phyloP scores from a whole-genome alignment of 2,888 invertebrate species.

The Microctonus brassicae region DNA sequence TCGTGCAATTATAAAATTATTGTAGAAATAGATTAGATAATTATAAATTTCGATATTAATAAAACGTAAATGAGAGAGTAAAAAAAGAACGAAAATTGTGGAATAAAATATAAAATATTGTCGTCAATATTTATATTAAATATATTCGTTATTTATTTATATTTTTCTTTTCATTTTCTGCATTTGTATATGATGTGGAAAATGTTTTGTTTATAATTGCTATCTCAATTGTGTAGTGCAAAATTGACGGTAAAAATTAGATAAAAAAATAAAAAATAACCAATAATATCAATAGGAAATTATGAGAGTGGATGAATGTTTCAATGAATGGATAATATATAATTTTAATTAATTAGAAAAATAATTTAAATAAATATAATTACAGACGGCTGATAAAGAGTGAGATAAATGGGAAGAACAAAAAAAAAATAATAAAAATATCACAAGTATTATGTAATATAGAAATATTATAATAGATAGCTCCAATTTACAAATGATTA shows the following conservation, averaged over 20 bases:
- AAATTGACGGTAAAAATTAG: background rate
- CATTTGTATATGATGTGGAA: background rate
- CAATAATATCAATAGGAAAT: background rate
- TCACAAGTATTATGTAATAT: background rate
- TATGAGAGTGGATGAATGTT: background rate
- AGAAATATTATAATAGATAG: background rate
- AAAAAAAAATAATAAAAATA: background rate
- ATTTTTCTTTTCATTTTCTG: background rate
- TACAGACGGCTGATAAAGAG: background rate
- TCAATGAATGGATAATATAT: background rate
- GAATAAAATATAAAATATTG: too few relatives aligned
- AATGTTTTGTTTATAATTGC: background rate
- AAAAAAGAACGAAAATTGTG: too few relatives aligned
- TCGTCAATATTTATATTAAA: background rate
- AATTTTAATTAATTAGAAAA: background rate
- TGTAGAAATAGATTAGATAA: background rate
- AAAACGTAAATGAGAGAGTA: too few relatives aligned
- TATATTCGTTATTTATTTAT: background rate
- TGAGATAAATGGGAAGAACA: background rate
- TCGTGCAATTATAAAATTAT: background rate
- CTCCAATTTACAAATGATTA: background rate
- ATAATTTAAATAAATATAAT: background rate
- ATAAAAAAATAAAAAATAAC: background rate
- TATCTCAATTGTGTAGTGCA: background rate
- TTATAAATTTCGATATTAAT: background rate